A percentile compares a stretch with the other conserved stretches of the same genome.
Evolutionary conservation across 2,888 invertebrate genomes (phyloP).

Genomic region (Drosophila antonietae): DNA sequence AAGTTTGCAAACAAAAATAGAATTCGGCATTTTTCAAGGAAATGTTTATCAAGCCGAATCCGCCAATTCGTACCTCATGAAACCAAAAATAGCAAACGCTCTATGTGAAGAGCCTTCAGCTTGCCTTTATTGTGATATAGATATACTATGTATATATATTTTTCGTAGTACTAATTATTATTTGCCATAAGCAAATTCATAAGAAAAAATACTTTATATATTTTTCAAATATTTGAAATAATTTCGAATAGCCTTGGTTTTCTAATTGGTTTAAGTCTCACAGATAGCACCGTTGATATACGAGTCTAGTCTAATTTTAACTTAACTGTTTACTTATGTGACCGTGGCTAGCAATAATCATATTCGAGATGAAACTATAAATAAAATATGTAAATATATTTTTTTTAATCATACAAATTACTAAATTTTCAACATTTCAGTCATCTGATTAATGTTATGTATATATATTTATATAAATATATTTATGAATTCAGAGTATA

Average conservation of each 20-base stretch:
- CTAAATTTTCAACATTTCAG: too few species aligned
- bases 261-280: not conserved
- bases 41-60: constrained; percentile 9
- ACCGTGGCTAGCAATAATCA: not conserved
- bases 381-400: not conserved
- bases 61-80: constrained; percentile 23
- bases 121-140: constrained; percentile 12
- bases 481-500: too few species aligned
- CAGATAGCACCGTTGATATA: constrained; percentile 6
- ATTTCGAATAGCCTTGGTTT: constrained; percentile 14
- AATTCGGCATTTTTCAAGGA: constrained; percentile 43
- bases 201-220: constrained; percentile 5
- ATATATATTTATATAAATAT: too few species aligned
- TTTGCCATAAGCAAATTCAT: constrained; percentile 19
- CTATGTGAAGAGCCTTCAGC: constrained; percentile 45
- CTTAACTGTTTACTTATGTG: not conserved
- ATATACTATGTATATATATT: not conserved
- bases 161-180: constrained; percentile 4
- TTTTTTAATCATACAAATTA: not conserved
- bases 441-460: too few species aligned
- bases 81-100: constrained; percentile 27
- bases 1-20: constrained; percentile 20
- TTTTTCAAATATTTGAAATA: constrained; percentile 2
- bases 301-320: not conserved
- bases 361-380: not conserved